phyloP scores from a whole-genome alignment of 2,888 invertebrate genomes.

The Isoperla grammatica region DNA sequence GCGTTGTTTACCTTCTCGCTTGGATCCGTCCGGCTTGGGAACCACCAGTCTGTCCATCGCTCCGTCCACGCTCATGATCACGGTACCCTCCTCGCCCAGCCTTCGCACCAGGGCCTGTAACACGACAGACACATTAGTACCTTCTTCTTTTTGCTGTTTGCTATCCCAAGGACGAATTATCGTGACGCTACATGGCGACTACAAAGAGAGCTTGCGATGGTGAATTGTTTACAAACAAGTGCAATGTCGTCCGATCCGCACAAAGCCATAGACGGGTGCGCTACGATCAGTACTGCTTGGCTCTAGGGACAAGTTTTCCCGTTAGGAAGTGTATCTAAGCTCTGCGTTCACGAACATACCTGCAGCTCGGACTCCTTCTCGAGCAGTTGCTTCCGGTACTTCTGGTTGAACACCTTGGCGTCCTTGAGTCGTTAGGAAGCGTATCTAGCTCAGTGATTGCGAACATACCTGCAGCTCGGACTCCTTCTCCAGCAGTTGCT shows the following conservation, averaged over 20 bases:
- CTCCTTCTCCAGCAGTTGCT: slow-evolving; percentile 78
- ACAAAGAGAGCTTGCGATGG: too few species aligned
- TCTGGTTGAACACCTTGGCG: slow-evolving; percentile 76
- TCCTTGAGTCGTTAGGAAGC: slow-evolving; percentile 77
- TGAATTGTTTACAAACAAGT: too few species aligned
- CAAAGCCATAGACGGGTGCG: too few species aligned
- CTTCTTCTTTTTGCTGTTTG: too few species aligned
- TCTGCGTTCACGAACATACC: too few species aligned
- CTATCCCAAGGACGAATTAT: too few species aligned
- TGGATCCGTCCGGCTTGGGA: slow-evolving; percentile 41
- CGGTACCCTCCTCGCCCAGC: slow-evolving; percentile 54
- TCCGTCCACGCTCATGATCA: slow-evolving; percentile 26
- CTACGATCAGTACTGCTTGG: too few species aligned
- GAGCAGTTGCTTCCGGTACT: slow-evolving; percentile 73
- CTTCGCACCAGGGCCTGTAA: slow-evolving; percentile 61
- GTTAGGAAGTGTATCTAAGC: too few species aligned
- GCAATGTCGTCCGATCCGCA: too few species aligned
- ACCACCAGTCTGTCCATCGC: slow-evolving; percentile 41
- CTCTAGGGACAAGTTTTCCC: too few species aligned
- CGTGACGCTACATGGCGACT: too few species aligned
- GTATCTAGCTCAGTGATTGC: too few species aligned
- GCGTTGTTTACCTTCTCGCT: slow-evolving; percentile 45
- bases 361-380: slow-evolving; percentile 80
- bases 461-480: slow-evolving; percentile 66
- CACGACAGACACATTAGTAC: neutral